These are phyloP conservation scores for Potorous gilbertii DNA, from an alignment of 2,797 vertebrate genomes.

Conservation along the genomic window DNA sequence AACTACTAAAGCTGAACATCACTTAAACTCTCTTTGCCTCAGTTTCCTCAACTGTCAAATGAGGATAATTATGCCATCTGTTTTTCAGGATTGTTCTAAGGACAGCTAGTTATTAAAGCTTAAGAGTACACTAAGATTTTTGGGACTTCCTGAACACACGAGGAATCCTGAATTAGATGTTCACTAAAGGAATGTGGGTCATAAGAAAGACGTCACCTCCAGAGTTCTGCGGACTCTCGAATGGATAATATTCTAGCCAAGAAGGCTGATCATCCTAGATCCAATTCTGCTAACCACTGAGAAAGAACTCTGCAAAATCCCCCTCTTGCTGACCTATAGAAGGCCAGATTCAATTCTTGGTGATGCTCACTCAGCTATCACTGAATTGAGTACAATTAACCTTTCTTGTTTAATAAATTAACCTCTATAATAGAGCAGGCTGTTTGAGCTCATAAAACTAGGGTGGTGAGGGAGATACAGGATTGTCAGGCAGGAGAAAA, in stretches of 20 bases:
- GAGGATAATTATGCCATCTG: background rate
- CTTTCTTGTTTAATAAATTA: constrained; percentile 23
- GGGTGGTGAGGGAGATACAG: background rate
- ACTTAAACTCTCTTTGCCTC: background rate
- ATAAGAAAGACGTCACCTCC: background rate
- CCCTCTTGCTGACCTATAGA: constrained; percentile 40
- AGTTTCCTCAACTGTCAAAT: background rate
- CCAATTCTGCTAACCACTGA: constrained; percentile 26
- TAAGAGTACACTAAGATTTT: background rate
- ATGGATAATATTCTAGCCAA: constrained; percentile 16
- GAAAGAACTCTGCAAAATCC: constrained; percentile 19
- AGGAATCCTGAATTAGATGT: background rate
- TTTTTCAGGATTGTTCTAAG: background rate
- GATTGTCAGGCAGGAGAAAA: constrained; percentile 1
- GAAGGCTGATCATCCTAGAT: background rate
- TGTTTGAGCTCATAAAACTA: constrained; percentile 37
- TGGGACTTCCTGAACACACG: background rate
- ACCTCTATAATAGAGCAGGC: constrained; percentile 22
- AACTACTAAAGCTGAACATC: background rate
- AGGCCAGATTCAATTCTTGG: constrained; percentile 27
- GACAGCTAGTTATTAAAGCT: background rate
- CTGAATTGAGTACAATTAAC: constrained; percentile 27
- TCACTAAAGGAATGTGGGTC: background rate
- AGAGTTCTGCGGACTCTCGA: constrained; percentile 18
- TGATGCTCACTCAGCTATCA: background rate